Percentiles rank a stretch among this genome's conserved stretches.
Conservation (phyloP, 2,113 vertebrate genomes). For the Agelaius phoeniceus region DNA sequence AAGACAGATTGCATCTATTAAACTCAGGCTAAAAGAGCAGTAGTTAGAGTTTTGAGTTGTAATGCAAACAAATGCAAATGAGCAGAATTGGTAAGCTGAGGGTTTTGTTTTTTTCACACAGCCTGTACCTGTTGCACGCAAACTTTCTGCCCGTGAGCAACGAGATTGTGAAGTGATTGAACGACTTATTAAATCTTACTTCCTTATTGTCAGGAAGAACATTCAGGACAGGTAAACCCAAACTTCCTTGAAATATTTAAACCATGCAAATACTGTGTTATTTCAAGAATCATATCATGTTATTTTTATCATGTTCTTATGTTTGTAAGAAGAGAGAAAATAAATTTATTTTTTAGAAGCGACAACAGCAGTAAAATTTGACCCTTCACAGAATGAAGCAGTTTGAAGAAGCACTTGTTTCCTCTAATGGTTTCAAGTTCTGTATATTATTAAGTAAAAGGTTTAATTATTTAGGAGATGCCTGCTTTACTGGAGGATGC, state of each 20-base stretch:
- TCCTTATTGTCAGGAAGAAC: slow-evolving; percentile 98
- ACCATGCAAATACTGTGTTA: neutral
- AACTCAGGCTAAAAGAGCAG: neutral
- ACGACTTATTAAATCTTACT: slow-evolving; percentile 97
- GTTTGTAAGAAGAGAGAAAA: neutral
- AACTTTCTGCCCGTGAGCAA: slow-evolving; percentile 94
- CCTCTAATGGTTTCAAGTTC: neutral
- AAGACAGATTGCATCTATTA: neutral
- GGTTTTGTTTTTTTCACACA: slow-evolving; percentile 15
- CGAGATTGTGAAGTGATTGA: slow-evolving; percentile 98
- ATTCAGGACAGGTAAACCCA: slow-evolving; percentile 91
- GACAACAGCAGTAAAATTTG: neutral
- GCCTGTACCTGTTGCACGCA: slow-evolving; percentile 97
- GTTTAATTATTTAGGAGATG: neutral
- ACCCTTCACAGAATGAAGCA: neutral
- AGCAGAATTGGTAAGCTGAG: neutral
- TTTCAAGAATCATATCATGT: neutral
- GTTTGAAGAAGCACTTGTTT: neutral
- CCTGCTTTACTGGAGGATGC: neutral
- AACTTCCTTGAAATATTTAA: neutral
- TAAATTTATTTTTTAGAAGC: neutral
- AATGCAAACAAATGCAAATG: neutral
- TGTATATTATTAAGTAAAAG: neutral
- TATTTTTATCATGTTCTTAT: neutral
- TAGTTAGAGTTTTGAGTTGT: neutral